phyloP scores from a whole-genome alignment of 2,888 invertebrate genomes.

The Tillus elongatus region DNA sequence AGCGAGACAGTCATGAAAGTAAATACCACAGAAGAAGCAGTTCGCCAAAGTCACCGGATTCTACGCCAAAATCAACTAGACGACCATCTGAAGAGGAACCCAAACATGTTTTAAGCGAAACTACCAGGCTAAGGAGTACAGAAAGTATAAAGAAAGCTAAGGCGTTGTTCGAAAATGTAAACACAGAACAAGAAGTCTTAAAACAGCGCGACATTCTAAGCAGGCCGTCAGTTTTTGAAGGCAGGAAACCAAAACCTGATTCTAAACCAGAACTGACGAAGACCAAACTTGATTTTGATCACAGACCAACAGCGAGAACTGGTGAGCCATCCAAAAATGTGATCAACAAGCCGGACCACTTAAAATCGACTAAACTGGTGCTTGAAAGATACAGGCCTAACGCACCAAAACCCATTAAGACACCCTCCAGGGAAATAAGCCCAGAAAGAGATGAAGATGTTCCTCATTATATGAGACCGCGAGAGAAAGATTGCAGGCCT shows the following conservation, averaged over 20 bases:
- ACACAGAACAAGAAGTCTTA: conserved; percentile 31
- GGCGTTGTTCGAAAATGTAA: conserved; percentile 58
- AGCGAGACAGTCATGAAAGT: conserved; percentile 17
- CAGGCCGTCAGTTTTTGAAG: conserved; percentile 45
- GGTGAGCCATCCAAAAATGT: neutral
- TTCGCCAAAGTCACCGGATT: conserved; percentile 20
- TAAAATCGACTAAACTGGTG: conserved; percentile 23
- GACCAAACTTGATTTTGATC: neutral
- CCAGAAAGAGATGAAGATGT: conserved; percentile 9
- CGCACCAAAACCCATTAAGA: conserved; percentile 3
- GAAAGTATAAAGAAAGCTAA: conserved; percentile 64
- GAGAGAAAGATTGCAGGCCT: conserved; percentile 1
- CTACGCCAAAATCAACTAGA: conserved; percentile 34
- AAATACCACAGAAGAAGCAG: conserved; percentile 17
- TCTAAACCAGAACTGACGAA: conserved; percentile 10
- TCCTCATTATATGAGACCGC: conserved; percentile 4
- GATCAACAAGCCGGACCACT: conserved; percentile 6
- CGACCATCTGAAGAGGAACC: conserved; percentile 36
- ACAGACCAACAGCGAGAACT: neutral
- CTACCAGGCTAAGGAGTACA: conserved; percentile 44
- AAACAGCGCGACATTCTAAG: conserved; percentile 45
- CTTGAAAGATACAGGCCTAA: conserved; percentile 15
- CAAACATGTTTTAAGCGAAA: conserved; percentile 30
- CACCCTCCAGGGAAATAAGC: conserved; percentile 6
- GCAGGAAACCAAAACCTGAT: conserved; percentile 24